Conservation (phyloP, 2,888 invertebrate genomes). For the Cotesia congregata region DNA sequence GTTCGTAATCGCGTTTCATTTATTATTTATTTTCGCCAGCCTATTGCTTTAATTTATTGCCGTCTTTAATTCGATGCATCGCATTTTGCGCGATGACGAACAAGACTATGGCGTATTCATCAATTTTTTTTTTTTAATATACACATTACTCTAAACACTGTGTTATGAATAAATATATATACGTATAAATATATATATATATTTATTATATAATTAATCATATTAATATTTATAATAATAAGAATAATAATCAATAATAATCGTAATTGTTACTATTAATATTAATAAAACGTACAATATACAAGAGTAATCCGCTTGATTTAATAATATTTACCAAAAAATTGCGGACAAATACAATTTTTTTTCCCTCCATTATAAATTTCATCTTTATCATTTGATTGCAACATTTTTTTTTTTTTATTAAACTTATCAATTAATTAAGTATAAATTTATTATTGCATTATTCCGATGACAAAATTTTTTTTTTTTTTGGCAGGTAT, state of each 20-base stretch:
- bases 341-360: not conserved
- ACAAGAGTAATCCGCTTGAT: conserved; percentile 11
- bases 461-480: conserved; percentile 24
- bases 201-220: not conserved
- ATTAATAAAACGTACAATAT: conserved; percentile 29
- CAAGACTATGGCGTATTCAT: conserved; percentile 14
- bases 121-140: conserved; percentile 2
- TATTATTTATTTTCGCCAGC: not conserved
- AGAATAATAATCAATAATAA: conserved; percentile 27
- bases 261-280: conserved; percentile 23
- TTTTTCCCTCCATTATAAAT: conserved; percentile 15
- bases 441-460: conserved; percentile 32
- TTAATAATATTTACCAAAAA: conserved; percentile 1
- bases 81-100: conserved; percentile 21
- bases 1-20: not conserved
- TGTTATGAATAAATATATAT: conserved; percentile 28
- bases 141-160: conserved; percentile 23
- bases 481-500: conserved; percentile 35
- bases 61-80: conserved; percentile 27
- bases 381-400: not conserved
- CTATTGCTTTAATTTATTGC: conserved; percentile 32
- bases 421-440: conserved; percentile 3
- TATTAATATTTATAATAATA: conserved; percentile 19
- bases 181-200: not conserved
- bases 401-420: conserved; percentile 9